Conservation (phyloP, 2,797 vertebrate species). For the Galago senegalensis region DNA sequence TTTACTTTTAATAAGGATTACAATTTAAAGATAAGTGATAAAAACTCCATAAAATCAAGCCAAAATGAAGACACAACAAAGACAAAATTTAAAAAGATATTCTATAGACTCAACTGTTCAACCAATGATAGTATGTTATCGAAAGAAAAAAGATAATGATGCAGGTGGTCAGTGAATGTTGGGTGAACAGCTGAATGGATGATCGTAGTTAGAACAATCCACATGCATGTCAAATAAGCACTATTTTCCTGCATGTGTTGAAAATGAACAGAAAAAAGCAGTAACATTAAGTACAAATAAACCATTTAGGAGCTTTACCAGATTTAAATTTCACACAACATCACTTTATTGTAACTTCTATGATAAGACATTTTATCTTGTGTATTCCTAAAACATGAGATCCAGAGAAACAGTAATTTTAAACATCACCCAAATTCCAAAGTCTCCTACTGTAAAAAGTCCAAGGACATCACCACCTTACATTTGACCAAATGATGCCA, state of each 20-base stretch:
- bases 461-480: neutral
- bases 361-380: neutral
- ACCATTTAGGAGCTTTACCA: neutral
- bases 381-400: neutral
- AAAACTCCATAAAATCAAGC: constrained; percentile 43
- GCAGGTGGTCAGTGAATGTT: neutral
- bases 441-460: neutral
- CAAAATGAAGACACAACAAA: constrained; percentile 47
- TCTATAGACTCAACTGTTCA: neutral
- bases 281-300: constrained; percentile 14
- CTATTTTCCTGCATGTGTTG: neutral
- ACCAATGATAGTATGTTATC: neutral
- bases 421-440: constrained; percentile 50
- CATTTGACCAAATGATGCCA: constrained; percentile 32
- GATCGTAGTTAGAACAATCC: neutral
- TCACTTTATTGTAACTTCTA: constrained; percentile 2
- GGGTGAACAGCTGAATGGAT: neutral
- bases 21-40: constrained; percentile 54
- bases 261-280: constrained; percentile 23
- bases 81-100: neutral
- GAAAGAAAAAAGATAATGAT: neutral
- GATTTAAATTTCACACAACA: neutral
- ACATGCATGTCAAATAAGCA: neutral
- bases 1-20: constrained; percentile 31
- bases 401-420: constrained; percentile 42